Evolutionary conservation across 2,888 invertebrate species (phyloP).

Genomic region (Drosophila greeni): DNA sequence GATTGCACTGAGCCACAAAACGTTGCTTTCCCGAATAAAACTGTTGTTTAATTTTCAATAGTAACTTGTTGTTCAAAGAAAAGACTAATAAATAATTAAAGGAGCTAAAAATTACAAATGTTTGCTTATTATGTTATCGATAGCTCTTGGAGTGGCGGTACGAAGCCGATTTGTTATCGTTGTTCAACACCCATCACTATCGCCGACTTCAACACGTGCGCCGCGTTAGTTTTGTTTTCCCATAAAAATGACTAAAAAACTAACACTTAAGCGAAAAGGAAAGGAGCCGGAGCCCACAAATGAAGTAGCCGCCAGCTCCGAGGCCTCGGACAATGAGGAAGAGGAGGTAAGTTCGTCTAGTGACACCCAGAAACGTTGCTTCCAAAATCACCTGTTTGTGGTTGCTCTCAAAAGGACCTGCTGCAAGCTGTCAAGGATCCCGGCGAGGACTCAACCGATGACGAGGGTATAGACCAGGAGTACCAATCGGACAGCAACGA

Average conservation of each 20-base stretch:
- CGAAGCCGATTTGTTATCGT: constrained; percentile 10
- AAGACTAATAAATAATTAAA: not conserved
- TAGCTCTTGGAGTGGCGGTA: not conserved
- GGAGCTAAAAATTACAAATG: not conserved
- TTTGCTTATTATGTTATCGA: not conserved
- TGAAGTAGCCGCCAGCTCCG: constrained; percentile 36
- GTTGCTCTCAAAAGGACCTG: constrained; percentile 60
- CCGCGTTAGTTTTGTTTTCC: constrained; percentile 62
- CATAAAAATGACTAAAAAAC: constrained; percentile 59
- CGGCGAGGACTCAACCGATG: constrained; percentile 79
- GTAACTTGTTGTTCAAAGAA: too few relatives aligned
- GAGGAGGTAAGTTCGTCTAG: constrained; percentile 51
- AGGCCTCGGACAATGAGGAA: constrained; percentile 55
- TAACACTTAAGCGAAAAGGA: constrained; percentile 55
- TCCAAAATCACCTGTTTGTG: constrained; percentile 1
- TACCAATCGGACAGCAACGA: constrained; percentile 76
- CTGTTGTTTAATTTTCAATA: not conserved
- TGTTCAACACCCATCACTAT: constrained; percentile 28
- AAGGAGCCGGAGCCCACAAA: constrained; percentile 49
- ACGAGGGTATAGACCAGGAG: constrained; percentile 75
- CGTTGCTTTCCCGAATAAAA: not conserved
- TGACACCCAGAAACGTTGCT: not conserved
- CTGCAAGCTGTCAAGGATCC: constrained; percentile 74
- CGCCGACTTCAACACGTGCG: constrained; percentile 64
- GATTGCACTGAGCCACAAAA: constrained; percentile 13